Evolutionary conservation across 2,113 vertebrate genomes (phyloP).

Genomic region (Alouatta palliata): DNA sequence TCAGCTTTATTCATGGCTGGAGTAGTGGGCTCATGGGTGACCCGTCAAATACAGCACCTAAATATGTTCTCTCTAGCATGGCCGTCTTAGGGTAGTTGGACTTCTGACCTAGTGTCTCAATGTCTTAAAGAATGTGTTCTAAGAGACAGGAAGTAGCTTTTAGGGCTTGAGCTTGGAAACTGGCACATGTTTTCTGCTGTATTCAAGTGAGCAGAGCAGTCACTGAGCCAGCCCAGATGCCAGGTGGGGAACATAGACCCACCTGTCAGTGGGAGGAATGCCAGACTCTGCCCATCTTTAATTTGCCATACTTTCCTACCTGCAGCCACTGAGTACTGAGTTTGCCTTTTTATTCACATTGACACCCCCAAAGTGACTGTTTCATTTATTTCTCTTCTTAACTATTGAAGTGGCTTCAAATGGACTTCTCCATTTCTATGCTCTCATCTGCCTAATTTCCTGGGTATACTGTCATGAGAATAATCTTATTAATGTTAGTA

Average conservation of each 20-base stretch:
- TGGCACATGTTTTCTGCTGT: not conserved
- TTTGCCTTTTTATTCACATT: not conserved
- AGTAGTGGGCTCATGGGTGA: too few species aligned
- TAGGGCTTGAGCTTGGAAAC: not conserved
- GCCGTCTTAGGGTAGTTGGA: not conserved
- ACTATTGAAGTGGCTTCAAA: not conserved
- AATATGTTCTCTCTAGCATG: not conserved
- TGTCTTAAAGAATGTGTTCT: not conserved
- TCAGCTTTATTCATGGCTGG: not conserved
- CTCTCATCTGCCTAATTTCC: not conserved
- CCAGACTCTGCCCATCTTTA: not conserved
- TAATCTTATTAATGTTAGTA: not conserved
- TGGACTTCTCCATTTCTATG: not conserved
- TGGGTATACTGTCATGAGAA: accelerated
- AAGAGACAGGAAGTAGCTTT: not conserved
- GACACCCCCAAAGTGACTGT: not conserved
- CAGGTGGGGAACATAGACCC: accelerated
- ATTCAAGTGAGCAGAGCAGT: not conserved
- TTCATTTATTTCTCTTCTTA: not conserved
- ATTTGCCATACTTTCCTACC: too few species aligned
- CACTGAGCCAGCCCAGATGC: not conserved
- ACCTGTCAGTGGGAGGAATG: accelerated
- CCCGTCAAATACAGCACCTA: accelerated
- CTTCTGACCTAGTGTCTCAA: not conserved
- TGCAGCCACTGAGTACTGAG: too few species aligned